A percentile compares a stretch with the other conserved stretches of the same genome.
Conservation (phyloP, 2,888 invertebrate species). For the Nephrotoma appendiculata region DNA sequence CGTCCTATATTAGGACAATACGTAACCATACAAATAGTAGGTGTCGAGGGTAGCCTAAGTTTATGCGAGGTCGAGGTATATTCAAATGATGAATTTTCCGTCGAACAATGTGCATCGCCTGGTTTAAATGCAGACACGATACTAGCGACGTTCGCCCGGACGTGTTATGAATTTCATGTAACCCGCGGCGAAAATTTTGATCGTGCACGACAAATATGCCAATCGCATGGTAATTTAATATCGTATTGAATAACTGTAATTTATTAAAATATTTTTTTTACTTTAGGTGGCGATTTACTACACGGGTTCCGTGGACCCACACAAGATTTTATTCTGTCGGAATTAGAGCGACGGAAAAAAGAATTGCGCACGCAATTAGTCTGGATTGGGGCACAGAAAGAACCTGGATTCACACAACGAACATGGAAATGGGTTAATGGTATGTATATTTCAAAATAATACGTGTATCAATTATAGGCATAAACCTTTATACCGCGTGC, state of each 20-base stretch:
- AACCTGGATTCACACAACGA: conserved; percentile 64
- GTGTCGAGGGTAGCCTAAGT: conserved; percentile 78
- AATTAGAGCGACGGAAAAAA: conserved; percentile 64
- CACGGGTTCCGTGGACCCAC: conserved; percentile 30
- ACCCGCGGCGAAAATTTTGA: conserved; percentile 70
- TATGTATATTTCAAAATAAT: conserved; percentile 28
- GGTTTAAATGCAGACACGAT: conserved; percentile 66
- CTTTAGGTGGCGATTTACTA: conserved; percentile 29
- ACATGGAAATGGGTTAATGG: conserved; percentile 88
- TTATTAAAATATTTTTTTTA: neutral
- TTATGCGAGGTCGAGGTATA: conserved; percentile 87
- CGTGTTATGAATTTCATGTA: conserved; percentile 79
- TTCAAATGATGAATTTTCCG: conserved; percentile 79
- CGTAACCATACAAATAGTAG: conserved; percentile 78
- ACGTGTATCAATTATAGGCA: neutral
- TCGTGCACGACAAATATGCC: conserved; percentile 63
- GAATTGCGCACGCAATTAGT: conserved; percentile 72
- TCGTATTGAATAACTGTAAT: neutral
- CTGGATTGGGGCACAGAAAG: conserved; percentile 85
- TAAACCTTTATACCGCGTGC: neutral
- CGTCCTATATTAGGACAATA: conserved; percentile 71
- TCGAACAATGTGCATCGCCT: conserved; percentile 64
- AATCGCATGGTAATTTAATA: conserved; percentile 43
- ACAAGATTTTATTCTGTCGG: conserved; percentile 45
- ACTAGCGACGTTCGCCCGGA: conserved; percentile 67